Evolutionary conservation across 2,888 invertebrate species (phyloP).

Genomic region (Stenotaenia linearis): DNA sequence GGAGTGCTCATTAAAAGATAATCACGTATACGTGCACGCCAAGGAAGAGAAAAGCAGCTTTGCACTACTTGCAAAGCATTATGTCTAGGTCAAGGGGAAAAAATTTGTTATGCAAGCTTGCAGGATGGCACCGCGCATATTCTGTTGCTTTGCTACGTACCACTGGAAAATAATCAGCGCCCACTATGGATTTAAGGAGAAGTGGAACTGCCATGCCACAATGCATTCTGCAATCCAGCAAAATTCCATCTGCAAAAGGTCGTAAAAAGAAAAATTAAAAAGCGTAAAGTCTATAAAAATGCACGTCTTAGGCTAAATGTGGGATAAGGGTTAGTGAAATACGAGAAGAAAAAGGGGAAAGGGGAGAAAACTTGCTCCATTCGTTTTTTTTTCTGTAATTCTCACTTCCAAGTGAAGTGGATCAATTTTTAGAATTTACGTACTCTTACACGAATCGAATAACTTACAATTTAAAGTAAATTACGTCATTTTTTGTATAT

Average conservation of each 20-base stretch:
- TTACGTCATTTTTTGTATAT: too few relatives aligned
- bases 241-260: constrained; percentile 33
- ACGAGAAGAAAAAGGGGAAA: neutral
- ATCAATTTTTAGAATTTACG: neutral
- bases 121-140: neutral
- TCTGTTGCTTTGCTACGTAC: constrained; percentile 8
- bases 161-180: constrained; percentile 27
- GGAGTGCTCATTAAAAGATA: constrained; percentile 9
- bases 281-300: neutral
- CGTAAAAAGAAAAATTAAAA: constrained; percentile 11
- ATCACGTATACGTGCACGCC: neutral
- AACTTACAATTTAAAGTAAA: too few relatives aligned
- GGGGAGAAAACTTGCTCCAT: neutral
- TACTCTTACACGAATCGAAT: too few relatives aligned
- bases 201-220: constrained; percentile 34
- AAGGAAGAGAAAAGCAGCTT: neutral
- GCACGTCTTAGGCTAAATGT: neutral
- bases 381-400: neutral
- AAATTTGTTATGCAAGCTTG: neutral
- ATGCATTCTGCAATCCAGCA: constrained; percentile 34
- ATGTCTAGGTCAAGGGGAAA: neutral
- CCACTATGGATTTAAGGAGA: constrained; percentile 8
- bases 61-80: neutral
- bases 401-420: neutral
- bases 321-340: neutral